Base-by-base conservation (phyloP, 92 coral and sea anemone species). In the Meandrina meandrites region DNA sequence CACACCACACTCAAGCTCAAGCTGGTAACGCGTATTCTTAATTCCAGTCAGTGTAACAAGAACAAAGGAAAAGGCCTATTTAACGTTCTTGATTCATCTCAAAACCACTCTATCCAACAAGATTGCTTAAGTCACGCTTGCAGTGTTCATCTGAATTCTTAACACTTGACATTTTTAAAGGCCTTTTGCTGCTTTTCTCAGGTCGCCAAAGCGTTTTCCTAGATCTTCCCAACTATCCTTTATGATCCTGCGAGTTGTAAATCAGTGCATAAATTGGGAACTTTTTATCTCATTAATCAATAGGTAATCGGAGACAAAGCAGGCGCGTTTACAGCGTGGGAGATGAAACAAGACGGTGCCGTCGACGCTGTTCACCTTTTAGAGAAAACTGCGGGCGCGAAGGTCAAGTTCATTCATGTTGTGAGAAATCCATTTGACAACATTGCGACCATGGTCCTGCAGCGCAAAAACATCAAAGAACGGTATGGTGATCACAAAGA, bases 351-450 rank as follows among this genome's bases (percentile, higher is more conserved):
- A 30, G 56, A 28, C 6, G 57, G 50, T 54, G 77, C 40, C 10
- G 15, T 83, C 21, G 53, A 76, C 18, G 78, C 77, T 24, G 78
- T 69, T 21, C 70, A 64, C 30, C 72, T 66, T 37, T 76, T 77
- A 18, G 42, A 66, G 57, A 27, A 53, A 5, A n/a, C n/a, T n/a
- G n/a, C n/a, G n/a, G n/a, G n/a, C n/a, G n/a, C n/a, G n/a, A n/a
- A n/a, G n/a, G n/a, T 15, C 32, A 90, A 90, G 68, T 79, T 90
- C 81, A 35, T 90, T 76, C 92, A 90, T 47, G 87, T 90, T 17
- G 73, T 90, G 13, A 60, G 92, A 47, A 90, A 90, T 74, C 92
- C 92, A 18, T 90, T 90, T 74, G 92, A 90, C 53, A 86, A 86
- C 32, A 75, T 90, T 30, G 90, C 84, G 0, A 90, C 90, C 9